phyloP scores from a whole-genome alignment of 2,888 invertebrate species.

The Ernsta delagoae region DNA sequence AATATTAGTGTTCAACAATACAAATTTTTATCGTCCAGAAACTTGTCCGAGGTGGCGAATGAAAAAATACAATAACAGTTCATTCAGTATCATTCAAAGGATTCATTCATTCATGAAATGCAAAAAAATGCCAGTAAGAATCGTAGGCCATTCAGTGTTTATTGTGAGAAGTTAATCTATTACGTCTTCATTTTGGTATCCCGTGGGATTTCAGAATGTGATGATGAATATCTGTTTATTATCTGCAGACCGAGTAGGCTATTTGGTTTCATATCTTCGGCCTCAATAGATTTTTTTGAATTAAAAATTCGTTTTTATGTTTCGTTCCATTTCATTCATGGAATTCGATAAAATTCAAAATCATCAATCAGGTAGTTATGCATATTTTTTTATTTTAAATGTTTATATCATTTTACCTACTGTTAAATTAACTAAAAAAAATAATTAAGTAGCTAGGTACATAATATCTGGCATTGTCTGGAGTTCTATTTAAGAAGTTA shows the following conservation, averaged over 20 bases:
- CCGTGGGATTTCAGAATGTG: slow-evolving; percentile 69
- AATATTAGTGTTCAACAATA: slow-evolving; percentile 71
- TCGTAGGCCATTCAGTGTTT: slow-evolving; percentile 43
- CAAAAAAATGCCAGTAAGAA: slow-evolving; percentile 50
- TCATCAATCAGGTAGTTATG: too few relatives aligned
- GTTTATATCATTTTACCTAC: too few relatives aligned
- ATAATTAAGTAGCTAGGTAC: too few relatives aligned
- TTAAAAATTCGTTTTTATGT: too few relatives aligned
- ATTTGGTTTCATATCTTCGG: slow-evolving; percentile 45
- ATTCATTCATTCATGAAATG: slow-evolving; percentile 66
- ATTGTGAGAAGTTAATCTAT: slow-evolving; percentile 67
- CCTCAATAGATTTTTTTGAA: slow-evolving; percentile 43
- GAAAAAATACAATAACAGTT: slow-evolving; percentile 54
- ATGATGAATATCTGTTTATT: slow-evolving; percentile 63
- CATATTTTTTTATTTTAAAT: too few relatives aligned
- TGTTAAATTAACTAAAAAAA: too few relatives aligned
- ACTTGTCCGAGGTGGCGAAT: slow-evolving; percentile 49
- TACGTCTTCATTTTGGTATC: slow-evolving; percentile 73
- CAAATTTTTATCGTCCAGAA: slow-evolving; percentile 75
- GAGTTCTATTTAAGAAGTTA: too few relatives aligned
- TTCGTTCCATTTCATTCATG: neutral
- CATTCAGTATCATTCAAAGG: slow-evolving; percentile 50
- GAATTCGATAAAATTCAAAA: neutral
- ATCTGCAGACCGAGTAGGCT: slow-evolving; percentile 47
- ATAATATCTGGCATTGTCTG: too few relatives aligned